Percentiles rank a stretch among this genome's conserved stretches.
These are phyloP conservation scores for Cydia strobilella DNA, from an alignment of 1,140 invertebrate species.

Conservation along the genomic window DNA sequence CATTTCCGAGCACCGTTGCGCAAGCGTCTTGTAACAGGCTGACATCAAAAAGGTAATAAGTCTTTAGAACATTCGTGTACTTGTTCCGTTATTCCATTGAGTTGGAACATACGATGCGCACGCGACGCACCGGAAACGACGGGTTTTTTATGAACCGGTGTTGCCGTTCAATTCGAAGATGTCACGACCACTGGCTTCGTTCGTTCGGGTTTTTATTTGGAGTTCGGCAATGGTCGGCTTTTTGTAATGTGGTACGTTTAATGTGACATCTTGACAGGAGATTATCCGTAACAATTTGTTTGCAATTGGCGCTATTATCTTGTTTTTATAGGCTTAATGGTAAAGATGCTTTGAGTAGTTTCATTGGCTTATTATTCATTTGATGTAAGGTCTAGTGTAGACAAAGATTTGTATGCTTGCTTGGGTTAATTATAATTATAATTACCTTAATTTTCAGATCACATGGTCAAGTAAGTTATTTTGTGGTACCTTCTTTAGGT, in stretches of 20 bases:
- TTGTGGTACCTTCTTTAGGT: no score
- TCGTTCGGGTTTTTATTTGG: conserved; percentile 15
- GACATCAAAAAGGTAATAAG: not conserved
- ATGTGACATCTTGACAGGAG: conserved; percentile 4
- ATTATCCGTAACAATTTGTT: conserved; percentile 3
- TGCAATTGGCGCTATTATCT: conserved; percentile 3
- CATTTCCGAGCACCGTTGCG: conserved; percentile 45
- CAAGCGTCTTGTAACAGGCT: conserved; percentile 28
- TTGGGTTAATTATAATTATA: not conserved
- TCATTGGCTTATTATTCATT: not conserved
- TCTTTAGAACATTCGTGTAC: not conserved
- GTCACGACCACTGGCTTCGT: conserved; percentile 23
- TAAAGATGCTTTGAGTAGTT: not conserved
- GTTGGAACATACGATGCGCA: conserved; percentile 1
- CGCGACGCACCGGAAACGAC: conserved; percentile 41
- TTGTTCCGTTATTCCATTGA: not conserved
- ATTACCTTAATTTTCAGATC: no score
- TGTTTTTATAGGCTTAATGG: conserved; percentile 4
- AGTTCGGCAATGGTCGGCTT: conserved; percentile 1
- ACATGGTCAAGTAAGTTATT: no score
- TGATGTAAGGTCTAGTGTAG: not conserved
- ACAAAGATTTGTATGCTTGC: not conserved
- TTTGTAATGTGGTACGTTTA: conserved; percentile 25
- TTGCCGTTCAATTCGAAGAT: conserved; percentile 32
- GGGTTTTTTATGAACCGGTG: conserved; percentile 32